A percentile compares a stretch with the other conserved stretches of the same genome.
These are phyloP conservation scores for Trachelus iudaicus DNA, from an alignment of 2,888 invertebrate genomes.

Conservation along the genomic window DNA sequence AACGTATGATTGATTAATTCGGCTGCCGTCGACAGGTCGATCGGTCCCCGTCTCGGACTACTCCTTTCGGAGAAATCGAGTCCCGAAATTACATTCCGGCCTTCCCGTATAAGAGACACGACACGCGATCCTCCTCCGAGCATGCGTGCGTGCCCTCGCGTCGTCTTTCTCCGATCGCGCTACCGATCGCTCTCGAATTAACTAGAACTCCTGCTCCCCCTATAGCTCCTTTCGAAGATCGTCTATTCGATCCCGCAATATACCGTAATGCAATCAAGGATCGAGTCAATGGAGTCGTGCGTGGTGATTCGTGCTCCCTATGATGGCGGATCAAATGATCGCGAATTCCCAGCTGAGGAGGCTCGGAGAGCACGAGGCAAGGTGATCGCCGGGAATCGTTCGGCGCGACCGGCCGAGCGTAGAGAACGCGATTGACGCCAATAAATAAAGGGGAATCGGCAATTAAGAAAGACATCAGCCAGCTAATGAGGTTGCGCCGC, in stretches of 20 bases:
- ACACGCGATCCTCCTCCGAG: not conserved
- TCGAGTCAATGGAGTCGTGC: not conserved
- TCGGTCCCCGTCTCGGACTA: conserved; percentile 4
- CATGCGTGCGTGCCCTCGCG: not conserved
- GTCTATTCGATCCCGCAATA: not conserved
- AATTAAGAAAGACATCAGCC: conserved; percentile 62
- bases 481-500: conserved; percentile 59
- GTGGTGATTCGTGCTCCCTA: not conserved
- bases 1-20: conserved; percentile 15
- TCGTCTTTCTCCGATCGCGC: not conserved
- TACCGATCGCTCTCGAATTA: not conserved
- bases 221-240: not conserved
- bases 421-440: conserved; percentile 49
- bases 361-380: not conserved
- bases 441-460: conserved; percentile 55
- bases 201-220: not conserved
- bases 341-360: not conserved
- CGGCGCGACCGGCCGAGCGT: not conserved
- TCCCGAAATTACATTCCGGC: conserved; percentile 2
- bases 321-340: not conserved
- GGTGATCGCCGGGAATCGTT: not conserved
- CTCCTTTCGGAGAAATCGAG: not conserved
- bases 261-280: not conserved
- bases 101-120: not conserved
- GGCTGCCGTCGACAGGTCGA: conserved; percentile 12